These are phyloP conservation scores for Plumapathes pennacea DNA, from an alignment of 92 coral and sea anemone species.

Conservation along the genomic window DNA sequence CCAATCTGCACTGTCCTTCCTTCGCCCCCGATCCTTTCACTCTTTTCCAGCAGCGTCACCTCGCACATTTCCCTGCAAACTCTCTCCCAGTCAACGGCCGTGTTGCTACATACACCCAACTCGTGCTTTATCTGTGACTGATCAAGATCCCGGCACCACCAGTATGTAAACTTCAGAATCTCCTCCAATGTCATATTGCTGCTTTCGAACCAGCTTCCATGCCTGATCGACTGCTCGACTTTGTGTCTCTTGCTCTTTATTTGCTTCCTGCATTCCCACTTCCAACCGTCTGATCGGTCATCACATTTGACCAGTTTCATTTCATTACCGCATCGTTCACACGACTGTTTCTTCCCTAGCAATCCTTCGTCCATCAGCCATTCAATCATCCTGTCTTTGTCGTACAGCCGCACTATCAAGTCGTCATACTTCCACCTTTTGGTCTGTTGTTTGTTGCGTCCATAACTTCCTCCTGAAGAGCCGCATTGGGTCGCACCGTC, in stretches of 20 bases:
- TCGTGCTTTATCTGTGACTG: conserved; percentile 36
- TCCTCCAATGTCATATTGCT: conserved; percentile 53
- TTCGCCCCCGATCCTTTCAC: conserved; percentile 21
- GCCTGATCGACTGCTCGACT: conserved; percentile 35
- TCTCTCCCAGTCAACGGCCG: conserved; percentile 41
- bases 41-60: conserved; percentile 14
- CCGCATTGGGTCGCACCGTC: conserved; percentile 1
- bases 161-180: conserved; percentile 46
- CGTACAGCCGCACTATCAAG: conserved; percentile 5
- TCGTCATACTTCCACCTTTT: conserved; percentile 34
- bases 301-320: conserved; percentile 33
- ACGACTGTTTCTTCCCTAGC: conserved; percentile 26
- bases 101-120: conserved; percentile 9
- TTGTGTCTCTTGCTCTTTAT: conserved; percentile 32
- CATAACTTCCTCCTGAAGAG: neutral
- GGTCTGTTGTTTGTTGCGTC: too few relatives aligned
- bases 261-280: conserved; percentile 47
- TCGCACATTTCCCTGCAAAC: conserved; percentile 37
- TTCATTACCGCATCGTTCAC: conserved; percentile 14
- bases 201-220: conserved; percentile 42
- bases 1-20: conserved; percentile 41
- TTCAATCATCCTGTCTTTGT: conserved; percentile 27
- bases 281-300: conserved; percentile 44
- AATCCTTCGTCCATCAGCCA: conserved; percentile 46
- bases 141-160: conserved; percentile 49